These are phyloP conservation scores for Parazoanthus atlanticus DNA, from an alignment of 92 coral and sea anemone genomes.

Conservation along the genomic window DNA sequence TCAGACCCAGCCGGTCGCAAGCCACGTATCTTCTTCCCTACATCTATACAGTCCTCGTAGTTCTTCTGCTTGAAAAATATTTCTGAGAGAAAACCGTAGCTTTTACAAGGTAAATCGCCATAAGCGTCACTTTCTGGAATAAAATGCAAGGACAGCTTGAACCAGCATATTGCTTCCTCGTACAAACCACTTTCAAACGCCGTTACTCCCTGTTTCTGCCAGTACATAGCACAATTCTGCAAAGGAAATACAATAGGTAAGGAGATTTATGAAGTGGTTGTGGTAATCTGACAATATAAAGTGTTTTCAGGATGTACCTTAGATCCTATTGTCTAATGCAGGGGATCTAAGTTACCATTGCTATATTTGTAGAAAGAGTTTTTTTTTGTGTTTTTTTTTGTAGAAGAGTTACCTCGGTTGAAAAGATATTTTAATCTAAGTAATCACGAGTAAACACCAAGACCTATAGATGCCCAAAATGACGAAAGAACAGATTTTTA, in stretches of 20 bases:
- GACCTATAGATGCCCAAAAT: too few relatives aligned
- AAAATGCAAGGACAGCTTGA: slow-evolving; percentile 43
- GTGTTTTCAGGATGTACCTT: too few relatives aligned
- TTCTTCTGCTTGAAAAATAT: slow-evolving; percentile 37
- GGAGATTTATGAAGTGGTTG: not conserved
- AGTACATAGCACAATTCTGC: slow-evolving; percentile 51
- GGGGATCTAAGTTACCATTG: too few relatives aligned
- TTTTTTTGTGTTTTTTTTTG: too few relatives aligned
- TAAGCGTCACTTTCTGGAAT: slow-evolving; percentile 31
- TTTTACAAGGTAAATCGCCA: slow-evolving; percentile 21
- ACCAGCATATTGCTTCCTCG: slow-evolving; percentile 13
- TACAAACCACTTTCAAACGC: not conserved
- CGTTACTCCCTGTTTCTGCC: slow-evolving; percentile 43
- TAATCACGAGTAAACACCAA: too few relatives aligned
- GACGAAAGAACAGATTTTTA: too few relatives aligned
- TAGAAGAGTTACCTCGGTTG: too few relatives aligned
- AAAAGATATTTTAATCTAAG: too few relatives aligned
- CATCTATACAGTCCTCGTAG: slow-evolving; percentile 44
- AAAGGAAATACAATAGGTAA: not conserved
- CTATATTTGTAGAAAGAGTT: too few relatives aligned
- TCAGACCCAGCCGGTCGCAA: slow-evolving; percentile 34
- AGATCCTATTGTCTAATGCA: too few relatives aligned
- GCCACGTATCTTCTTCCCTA: slow-evolving; percentile 32
- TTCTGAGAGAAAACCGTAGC: slow-evolving; percentile 42
- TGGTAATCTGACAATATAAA: not conserved